Conservation (phyloP, 2,113 vertebrate species). For the Irena cyanogastra region DNA sequence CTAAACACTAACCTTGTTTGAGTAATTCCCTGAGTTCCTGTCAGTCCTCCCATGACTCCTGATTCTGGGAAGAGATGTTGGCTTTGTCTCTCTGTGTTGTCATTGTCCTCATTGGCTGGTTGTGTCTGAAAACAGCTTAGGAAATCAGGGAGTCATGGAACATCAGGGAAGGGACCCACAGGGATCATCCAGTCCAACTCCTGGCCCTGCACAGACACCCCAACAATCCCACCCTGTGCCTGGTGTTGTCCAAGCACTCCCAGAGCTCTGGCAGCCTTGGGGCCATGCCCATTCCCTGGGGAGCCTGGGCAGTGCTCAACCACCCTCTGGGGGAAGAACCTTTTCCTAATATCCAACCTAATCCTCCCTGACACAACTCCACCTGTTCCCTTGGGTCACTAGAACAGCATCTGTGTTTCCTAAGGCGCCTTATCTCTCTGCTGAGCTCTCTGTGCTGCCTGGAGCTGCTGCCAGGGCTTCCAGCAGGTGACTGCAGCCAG, state of each 20-base stretch:
- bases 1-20: background rate
- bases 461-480: background rate
- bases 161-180: background rate
- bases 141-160: background rate
- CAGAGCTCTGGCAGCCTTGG: background rate
- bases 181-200: background rate
- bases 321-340: background rate
- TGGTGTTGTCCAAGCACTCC: background rate
- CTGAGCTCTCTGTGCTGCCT: background rate
- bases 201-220: background rate
- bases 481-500: background rate
- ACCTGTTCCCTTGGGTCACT: background rate
- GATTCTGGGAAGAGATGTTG: background rate
- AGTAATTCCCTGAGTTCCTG: background rate
- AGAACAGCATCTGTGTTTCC: background rate
- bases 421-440: background rate
- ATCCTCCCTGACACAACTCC: background rate
- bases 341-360: background rate
- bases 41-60: background rate
- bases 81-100: background rate
- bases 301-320: accelerated
- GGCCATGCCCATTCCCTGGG: accelerated
- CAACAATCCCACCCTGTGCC: background rate
- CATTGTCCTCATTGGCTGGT: background rate
- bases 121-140: background rate